Evolutionary conservation across 2,888 invertebrate species (phyloP), one percentile per base, ranked within the genome.

Genomic region (Neoscelio sp.): DNA sequence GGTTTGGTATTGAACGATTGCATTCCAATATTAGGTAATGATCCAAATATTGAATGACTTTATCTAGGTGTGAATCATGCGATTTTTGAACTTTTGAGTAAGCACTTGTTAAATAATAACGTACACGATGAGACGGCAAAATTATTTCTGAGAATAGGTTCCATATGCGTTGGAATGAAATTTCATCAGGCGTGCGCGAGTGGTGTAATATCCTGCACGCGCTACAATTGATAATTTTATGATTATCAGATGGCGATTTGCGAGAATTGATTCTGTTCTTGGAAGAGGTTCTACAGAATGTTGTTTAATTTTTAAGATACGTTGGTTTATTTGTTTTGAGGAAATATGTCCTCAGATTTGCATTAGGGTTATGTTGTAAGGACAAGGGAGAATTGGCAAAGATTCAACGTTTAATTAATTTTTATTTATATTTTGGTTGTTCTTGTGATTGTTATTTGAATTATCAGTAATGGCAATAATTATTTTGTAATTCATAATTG

Each of bases 151-250:
- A 58, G 4, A 48, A 44, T 8, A 26, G 2, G 7, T 50, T 35
- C 54, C 67, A 68, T 68, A 68, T 68, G 67, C 33, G 50, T 13
- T 4, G 20, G 40, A n/a, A n/a, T n/a, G n/a, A 65, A 38, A 35
- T 58, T 26, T n/a, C 10, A n/a, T n/a, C n/a, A 17, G 17, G 18
- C 10, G 17, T 4, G 2, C 13, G 7, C 2, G 10, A n/a, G 28
- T 42, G 40, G 42, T 42, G 42, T 42, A 40, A 58, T 42, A 26
- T n/a, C 2, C 26, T 35, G 20, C 18, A 50, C 26, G 10, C 2
- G 10, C 12, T 2, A 18, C 6, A 1, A 50, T 33, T 23, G 33
- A 48, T 48, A 28, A 48, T 33, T 13, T 48, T 48, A 13, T 30
- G n/a, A 33, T 33, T 33, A 50, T 50, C 50, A 33, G 50, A 10